Evolutionary conservation across 2,888 invertebrate species (phyloP), one percentile per base, ranked within the genome.

Genomic region (Acanthoscelides obtectus): DNA sequence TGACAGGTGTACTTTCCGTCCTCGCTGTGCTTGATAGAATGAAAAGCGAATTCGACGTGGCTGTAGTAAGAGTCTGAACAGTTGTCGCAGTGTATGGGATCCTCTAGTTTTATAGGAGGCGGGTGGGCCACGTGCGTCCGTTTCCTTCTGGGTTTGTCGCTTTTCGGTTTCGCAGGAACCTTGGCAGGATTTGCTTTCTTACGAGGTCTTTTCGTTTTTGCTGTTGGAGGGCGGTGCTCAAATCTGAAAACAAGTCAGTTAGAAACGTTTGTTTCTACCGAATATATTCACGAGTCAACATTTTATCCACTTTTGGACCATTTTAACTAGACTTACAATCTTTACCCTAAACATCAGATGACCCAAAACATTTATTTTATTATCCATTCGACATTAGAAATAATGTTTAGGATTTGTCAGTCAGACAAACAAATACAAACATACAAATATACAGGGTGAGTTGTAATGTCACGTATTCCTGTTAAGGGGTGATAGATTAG

Each of bases 31-130:
- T 78, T 76, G 27, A 79, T 78, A 19, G 80, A 80, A 70, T 81
- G 81, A 22, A 80, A 75, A 3, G 78, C 80, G 71, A 79, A 81
- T 65, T 76, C 74, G n/a, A 81, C 75, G 70, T 79, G 77, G 68
- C 77, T 79, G 64, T 87, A 87, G 74, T 88, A 89, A 3, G 87
- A 83, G 70, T 79, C 79, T 22, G 81, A 80, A 70, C 83, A 83
- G 45, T 79, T 75, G 65, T 82, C 82, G 74, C 83, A 83, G 67
- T 80, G 80, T 20, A 79, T 82, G 77, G 77, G 83, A 81, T 79
- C 84, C 79, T 25, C 82, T 81, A 75, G 72, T 68, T 75, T 73
- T 2, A 75, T 69, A 0, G 75, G 75, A 0, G 75, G 75, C 4
- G 75, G 75, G 45, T 74, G 77, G 27, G 69, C 71, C n/a, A 71